These are phyloP conservation scores for Drosophila rufa DNA, from an alignment of 1,140 invertebrate species.

Conservation along the genomic window DNA sequence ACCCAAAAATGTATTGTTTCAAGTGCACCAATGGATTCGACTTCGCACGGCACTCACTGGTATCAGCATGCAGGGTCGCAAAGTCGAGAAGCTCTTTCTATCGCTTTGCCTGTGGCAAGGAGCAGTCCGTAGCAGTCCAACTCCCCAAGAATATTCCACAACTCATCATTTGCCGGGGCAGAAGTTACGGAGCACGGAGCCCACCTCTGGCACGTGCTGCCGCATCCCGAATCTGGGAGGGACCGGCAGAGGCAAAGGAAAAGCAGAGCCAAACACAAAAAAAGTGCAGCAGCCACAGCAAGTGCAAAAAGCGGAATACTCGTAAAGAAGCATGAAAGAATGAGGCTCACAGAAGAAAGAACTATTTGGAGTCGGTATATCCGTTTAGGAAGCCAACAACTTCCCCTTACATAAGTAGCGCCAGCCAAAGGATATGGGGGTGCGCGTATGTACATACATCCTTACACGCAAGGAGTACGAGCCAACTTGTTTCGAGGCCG, in stretches of 20 bases:
- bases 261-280: conserved; percentile 32
- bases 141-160: conserved; percentile 47
- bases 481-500: conserved; percentile 23
- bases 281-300: conserved; percentile 46
- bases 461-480: conserved; percentile 18
- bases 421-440: conserved; percentile 36
- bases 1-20: background rate
- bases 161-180: conserved; percentile 41
- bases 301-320: conserved; percentile 45
- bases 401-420: conserved; percentile 72
- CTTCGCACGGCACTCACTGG: conserved; percentile 1
- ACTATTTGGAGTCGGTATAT: conserved; percentile 79
- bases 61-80: conserved; percentile 36
- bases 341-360: conserved; percentile 56
- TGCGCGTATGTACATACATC: conserved; percentile 13
- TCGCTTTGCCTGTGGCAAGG: background rate
- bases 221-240: conserved; percentile 26
- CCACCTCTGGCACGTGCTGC: conserved; percentile 60
- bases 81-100: conserved; percentile 35
- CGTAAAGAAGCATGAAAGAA: conserved; percentile 62
- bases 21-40: conserved; percentile 17
- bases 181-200: conserved; percentile 35
- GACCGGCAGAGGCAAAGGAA: conserved; percentile 17
- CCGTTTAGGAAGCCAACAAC: conserved; percentile 82
- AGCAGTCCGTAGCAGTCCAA: conserved; percentile 5